Evolutionary conservation across 1,140 invertebrate species (phyloP).

Genomic region (Ceratosolen solmsi): DNA sequence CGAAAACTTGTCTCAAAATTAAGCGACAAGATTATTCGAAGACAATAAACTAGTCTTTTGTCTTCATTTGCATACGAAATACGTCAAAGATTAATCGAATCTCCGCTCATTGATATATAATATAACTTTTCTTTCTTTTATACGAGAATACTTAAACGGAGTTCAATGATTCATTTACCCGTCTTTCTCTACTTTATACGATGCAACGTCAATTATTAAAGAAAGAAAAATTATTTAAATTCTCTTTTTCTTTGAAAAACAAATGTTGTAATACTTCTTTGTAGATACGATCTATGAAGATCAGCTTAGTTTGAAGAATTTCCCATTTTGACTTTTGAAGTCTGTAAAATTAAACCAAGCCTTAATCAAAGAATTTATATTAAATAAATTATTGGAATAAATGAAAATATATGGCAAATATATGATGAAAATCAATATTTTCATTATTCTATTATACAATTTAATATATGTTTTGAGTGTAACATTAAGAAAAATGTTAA

Average conservation of each 20-base stretch:
- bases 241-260: slow-evolving; percentile 38
- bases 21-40: slow-evolving; percentile 41
- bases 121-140: slow-evolving; percentile 32
- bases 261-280: slow-evolving; percentile 47
- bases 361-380: background rate
- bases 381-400: background rate
- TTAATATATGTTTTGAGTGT: too few relatives aligned
- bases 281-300: background rate
- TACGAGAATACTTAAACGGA: background rate
- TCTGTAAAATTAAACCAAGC: slow-evolving; percentile 62
- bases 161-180: slow-evolving; percentile 27
- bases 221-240: slow-evolving; percentile 23
- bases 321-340: slow-evolving; percentile 78
- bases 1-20: slow-evolving; percentile 30
- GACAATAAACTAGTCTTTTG: slow-evolving; percentile 15
- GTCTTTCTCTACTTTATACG: background rate
- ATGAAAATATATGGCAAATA: background rate
- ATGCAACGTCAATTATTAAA: slow-evolving; percentile 16
- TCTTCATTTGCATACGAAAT: slow-evolving; percentile 17
- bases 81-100: slow-evolving; percentile 22
- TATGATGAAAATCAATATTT: background rate
- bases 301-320: slow-evolving; percentile 61
- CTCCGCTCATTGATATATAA: slow-evolving; percentile 13
- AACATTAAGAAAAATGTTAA: slow-evolving; percentile 34
- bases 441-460: background rate